Percentiles rank a stretch among this genome's conserved stretches.
Conservation (phyloP, 2,113 vertebrate genomes). For the Nerophis ophidion region DNA sequence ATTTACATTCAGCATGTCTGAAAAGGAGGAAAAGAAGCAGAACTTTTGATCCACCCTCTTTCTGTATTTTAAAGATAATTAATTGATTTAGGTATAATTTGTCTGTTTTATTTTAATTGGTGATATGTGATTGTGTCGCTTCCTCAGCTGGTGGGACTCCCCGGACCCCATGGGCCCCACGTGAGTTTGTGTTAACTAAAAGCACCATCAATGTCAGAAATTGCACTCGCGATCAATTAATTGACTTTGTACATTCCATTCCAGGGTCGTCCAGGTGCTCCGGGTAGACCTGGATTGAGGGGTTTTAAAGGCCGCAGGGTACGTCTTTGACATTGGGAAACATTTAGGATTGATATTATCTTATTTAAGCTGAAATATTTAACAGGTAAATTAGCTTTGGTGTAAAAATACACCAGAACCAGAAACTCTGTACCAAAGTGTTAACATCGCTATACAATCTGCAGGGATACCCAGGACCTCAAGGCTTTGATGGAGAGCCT, state of each 20-base stretch:
- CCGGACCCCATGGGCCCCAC: constrained; percentile 76
- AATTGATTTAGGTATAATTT: too few relatives aligned
- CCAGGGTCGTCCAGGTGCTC: constrained; percentile 88
- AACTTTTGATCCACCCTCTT: too few relatives aligned
- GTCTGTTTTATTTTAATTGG: background rate
- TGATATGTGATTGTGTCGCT: background rate
- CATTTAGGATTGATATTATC: background rate
- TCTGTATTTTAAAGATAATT: too few relatives aligned
- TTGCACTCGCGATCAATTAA: background rate
- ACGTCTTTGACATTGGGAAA: constrained; percentile 15
- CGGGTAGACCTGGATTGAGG: constrained; percentile 80
- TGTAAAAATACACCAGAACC: background rate
- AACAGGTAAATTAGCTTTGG: background rate
- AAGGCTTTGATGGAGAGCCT: constrained; percentile 91
- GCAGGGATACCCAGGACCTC: constrained; percentile 85
- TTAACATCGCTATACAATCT: background rate
- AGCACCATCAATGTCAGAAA: background rate
- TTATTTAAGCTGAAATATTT: background rate
- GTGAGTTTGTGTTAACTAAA: constrained; percentile 62
- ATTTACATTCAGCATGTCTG: too few relatives aligned
- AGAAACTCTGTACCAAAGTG: background rate
- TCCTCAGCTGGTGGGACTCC: constrained; percentile 80
- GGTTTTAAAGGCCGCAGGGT: constrained; percentile 91
- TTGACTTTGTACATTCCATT: background rate
- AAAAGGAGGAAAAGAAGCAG: too few relatives aligned